A percentile compares a stretch with the other conserved stretches of the same genome.
phyloP scores from a whole-genome alignment of 2,113 vertebrate genomes.

The Sinocyclocheilus anshuiensis region DNA sequence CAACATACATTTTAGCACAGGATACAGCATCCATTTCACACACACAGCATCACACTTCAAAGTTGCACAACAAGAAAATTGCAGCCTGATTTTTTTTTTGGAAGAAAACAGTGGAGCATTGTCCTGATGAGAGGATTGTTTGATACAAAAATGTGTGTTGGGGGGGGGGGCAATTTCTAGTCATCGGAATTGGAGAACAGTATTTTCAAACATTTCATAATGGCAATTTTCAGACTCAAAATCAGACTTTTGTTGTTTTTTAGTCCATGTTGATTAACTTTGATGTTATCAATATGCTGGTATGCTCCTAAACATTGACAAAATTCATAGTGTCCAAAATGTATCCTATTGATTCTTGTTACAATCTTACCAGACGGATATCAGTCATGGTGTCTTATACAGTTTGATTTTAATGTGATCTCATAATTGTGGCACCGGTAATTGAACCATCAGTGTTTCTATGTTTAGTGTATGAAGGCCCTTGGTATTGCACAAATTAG shows the following conservation, averaged over 20 bases:
- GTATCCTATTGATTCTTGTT: too few species aligned
- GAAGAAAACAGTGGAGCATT: neutral
- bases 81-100: neutral
- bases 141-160: neutral
- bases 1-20: slow-evolving; percentile 3
- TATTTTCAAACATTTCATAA: neutral
- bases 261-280: neutral
- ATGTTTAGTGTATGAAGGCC: neutral
- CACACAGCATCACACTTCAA: neutral
- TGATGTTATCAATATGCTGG: neutral
- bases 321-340: neutral
- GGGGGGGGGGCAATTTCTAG: neutral
- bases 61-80: slow-evolving; percentile 22
- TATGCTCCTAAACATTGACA: neutral
- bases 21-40: slow-evolving; percentile 15
- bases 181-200: neutral
- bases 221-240: neutral
- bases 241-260: neutral
- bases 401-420: neutral
- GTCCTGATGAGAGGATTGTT: slow-evolving; percentile 23
- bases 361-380: neutral
- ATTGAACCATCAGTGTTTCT: neutral
- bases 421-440: neutral
- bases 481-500: neutral
- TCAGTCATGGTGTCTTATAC: neutral